Base-by-base conservation (phyloP, 2,113 vertebrate species). In the Rhagologus leucostigma region DNA sequence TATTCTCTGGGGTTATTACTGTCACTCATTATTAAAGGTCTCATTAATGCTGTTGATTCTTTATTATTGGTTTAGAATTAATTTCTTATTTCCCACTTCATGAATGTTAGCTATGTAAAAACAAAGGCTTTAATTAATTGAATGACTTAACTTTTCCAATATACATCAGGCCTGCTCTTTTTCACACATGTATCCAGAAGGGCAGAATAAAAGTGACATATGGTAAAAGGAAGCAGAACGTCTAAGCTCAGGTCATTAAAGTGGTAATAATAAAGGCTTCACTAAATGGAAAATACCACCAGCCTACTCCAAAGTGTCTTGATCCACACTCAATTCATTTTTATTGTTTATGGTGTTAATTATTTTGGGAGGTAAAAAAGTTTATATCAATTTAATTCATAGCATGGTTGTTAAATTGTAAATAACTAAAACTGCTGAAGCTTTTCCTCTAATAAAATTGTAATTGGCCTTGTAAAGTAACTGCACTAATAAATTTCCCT, bases 381-480 rank as follows among this genome's bases (percentile, higher is more conserved):
- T 71, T 62, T 20, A 3, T 74, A 30, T 69, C 84, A 87, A 69
- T 91, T 81, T 73, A 85, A 89, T 85, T 90, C 55, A 73, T 87
- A 76, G 47, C 13, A 26, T 44, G 55, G 33, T 35, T 78, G 50
- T 87, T 93, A 74, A 82, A 76, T 50, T 95, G 67, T 95, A 95
- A 96, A 87, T 93, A 95, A 93, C 65, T 71, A 53, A 65, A 89
- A 92, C 44, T 76, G 70, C 87, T 85, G 75, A 93, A 96, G 78
- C 50, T 85, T 94, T 82, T 95, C 53, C n/a, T 88, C 84, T 87
- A 79, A 83, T 94, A 96, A 96, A 95, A 91, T 55, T 88, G 26
- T 88, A 93, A 96, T 86, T 90, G 71, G 64, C 50, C 63, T 93
- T 91, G 94, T 87, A 96, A 91, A 90, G 42, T 91, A 90, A 87